phyloP scores from a whole-genome alignment of 2,888 invertebrate species.

The Thumatha senex region DNA sequence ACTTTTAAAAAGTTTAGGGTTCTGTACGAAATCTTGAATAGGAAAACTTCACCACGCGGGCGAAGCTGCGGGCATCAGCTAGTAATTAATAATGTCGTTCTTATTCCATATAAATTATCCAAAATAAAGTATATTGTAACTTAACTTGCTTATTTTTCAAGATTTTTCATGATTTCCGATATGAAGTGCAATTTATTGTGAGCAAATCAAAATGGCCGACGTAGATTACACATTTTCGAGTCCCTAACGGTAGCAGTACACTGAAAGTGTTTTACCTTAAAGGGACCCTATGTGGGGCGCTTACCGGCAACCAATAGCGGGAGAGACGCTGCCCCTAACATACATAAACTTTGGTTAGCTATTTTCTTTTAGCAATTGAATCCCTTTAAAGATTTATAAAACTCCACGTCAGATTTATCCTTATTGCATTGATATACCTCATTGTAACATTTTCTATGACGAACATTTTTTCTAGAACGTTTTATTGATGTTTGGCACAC shows the following conservation, averaged over 20 bases:
- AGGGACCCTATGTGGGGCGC: slow-evolving; percentile 42
- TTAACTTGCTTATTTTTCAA: no score
- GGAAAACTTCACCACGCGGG: no score
- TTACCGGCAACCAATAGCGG: slow-evolving; percentile 34
- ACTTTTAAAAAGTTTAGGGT: no score
- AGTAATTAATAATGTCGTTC: no score
- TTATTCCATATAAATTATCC: no score
- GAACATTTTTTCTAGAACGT: slow-evolving; percentile 5
- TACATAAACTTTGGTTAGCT: slow-evolving; percentile 12
- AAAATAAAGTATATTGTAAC: no score
- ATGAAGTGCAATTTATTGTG: slow-evolving; percentile 12
- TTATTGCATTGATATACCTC: no score
- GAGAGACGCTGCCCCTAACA: slow-evolving; percentile 18
- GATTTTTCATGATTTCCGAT: no score
- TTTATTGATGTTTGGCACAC: slow-evolving; percentile 26
- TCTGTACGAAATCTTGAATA: no score
- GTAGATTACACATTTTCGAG: slow-evolving; percentile 35
- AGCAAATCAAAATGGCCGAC: slow-evolving; percentile 52
- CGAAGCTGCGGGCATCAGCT: no score
- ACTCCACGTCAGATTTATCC: not conserved
- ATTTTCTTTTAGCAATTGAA: slow-evolving; percentile 12
- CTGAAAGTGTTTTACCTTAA: slow-evolving; percentile 27
- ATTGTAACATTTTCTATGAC: slow-evolving; percentile 11
- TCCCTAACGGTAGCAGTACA: slow-evolving; percentile 30
- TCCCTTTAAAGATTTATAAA: slow-evolving; percentile 3